A percentile compares a stretch with the other conserved stretches of the same genome.
Conservation (phyloP, 2,888 invertebrate species). For the Nephrotoma appendiculata region DNA sequence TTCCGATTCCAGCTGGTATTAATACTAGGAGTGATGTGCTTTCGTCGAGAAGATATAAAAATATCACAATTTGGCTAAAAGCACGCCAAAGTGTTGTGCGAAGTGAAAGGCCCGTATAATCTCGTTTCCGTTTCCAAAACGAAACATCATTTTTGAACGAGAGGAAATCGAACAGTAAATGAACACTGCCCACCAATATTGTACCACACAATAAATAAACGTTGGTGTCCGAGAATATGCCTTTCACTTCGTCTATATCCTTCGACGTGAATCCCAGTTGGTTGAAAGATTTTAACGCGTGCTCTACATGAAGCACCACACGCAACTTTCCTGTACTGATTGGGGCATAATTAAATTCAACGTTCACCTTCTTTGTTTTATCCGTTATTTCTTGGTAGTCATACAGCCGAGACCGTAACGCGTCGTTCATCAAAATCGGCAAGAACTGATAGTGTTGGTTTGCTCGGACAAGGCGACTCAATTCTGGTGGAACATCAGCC, state of each 20-base stretch:
- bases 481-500: constrained; percentile 52
- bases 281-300: constrained; percentile 54
- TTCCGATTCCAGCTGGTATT: constrained; percentile 72
- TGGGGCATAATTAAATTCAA: constrained; percentile 58
- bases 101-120: constrained; percentile 79
- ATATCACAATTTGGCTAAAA: constrained; percentile 81
- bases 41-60: constrained; percentile 84
- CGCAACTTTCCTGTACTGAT: constrained; percentile 66
- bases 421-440: constrained; percentile 72
- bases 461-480: constrained; percentile 45
- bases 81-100: constrained; percentile 87
- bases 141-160: constrained; percentile 96
- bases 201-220: constrained; percentile 81
- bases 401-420: constrained; percentile 61
- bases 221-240: constrained; percentile 92
- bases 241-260: constrained; percentile 92
- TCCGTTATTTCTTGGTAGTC: constrained; percentile 55
- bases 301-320: constrained; percentile 60
- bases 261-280: constrained; percentile 69
- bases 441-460: constrained; percentile 50
- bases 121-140: constrained; percentile 80
- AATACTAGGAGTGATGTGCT: constrained; percentile 80
- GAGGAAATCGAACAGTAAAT: constrained; percentile 92
- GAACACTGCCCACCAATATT: constrained; percentile 77
- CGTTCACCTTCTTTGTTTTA: constrained; percentile 43